Conservation (phyloP, 2,888 invertebrate genomes). For the Druceiella hillmani region DNA sequence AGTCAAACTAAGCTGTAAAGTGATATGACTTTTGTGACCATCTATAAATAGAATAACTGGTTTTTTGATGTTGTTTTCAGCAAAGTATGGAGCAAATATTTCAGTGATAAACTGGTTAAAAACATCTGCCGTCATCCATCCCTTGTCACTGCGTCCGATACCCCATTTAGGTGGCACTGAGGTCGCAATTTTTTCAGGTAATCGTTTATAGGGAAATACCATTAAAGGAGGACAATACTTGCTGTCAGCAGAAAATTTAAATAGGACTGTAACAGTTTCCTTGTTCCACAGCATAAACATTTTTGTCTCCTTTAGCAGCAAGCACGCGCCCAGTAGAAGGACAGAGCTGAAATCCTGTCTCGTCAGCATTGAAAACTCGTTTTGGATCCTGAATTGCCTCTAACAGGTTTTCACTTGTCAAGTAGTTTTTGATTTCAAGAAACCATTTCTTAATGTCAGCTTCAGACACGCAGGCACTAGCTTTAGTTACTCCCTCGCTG, state of each 20-base stretch:
- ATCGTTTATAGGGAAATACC: too few relatives aligned
- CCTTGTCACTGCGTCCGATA: too few relatives aligned
- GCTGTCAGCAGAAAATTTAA: constrained; percentile 19
- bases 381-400: constrained; percentile 22
- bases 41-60: too few relatives aligned
- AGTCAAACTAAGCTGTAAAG: too few relatives aligned
- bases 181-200: too few relatives aligned
- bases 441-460: constrained; percentile 27
- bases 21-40: too few relatives aligned
- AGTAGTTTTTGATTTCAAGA: constrained; percentile 22
- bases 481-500: constrained; percentile 25
- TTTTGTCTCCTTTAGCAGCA: constrained; percentile 18
- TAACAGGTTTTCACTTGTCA: constrained; percentile 16
- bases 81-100: constrained; percentile 8
- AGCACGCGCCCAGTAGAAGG: constrained; percentile 22
- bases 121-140: constrained; percentile 14
- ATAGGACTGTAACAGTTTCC: constrained; percentile 11
- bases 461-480: constrained; percentile 28
- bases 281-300: constrained; percentile 13
- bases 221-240: too few relatives aligned
- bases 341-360: constrained; percentile 26
- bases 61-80: constrained; percentile 3
- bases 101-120: constrained; percentile 10
- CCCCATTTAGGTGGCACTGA: too few relatives aligned
- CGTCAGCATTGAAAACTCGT: constrained; percentile 26